Conservation (phyloP, 2,888 invertebrate genomes). For the Sarcophaga rosellei region DNA sequence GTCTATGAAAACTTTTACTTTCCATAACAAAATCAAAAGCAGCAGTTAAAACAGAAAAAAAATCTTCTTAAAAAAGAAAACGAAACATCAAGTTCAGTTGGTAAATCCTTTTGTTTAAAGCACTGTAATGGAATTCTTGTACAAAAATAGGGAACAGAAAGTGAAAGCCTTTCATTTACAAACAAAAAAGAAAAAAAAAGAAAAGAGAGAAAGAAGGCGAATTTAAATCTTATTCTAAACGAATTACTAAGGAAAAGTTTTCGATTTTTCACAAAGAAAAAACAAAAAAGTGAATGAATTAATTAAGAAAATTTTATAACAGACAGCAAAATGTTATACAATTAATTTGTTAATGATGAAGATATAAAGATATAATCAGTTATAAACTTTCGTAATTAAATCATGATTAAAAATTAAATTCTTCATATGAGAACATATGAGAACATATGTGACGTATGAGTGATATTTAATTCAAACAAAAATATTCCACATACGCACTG, state of each 20-base stretch:
- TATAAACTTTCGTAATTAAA: too few relatives aligned
- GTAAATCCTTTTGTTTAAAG: conserved; percentile 49
- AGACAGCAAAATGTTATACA: too few relatives aligned
- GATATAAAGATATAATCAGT: too few relatives aligned
- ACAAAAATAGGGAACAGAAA: conserved; percentile 15
- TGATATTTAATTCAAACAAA: background rate
- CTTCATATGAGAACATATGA: too few relatives aligned
- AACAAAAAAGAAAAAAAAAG: background rate
- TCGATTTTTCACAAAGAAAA: background rate
- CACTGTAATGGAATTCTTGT: background rate
- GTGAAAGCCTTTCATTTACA: background rate
- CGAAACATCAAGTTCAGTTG: conserved; percentile 23
- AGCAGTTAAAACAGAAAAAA: background rate
- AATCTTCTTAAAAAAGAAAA: background rate
- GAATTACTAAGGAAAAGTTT: background rate
- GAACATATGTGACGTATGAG: background rate
- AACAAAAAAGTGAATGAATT: background rate
- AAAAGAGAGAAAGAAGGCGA: too few relatives aligned
- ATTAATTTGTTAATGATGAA: too few relatives aligned
- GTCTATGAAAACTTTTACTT: conserved; percentile 35
- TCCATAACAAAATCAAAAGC: background rate
- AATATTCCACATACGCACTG: background rate
- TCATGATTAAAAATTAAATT: too few relatives aligned
- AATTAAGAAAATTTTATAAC: background rate
- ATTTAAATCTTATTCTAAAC: too few relatives aligned